A percentile compares a stretch with the other conserved stretches of the same genome.
phyloP scores from a whole-genome alignment of 2,888 invertebrate species.

The Drosophila meridiana region DNA sequence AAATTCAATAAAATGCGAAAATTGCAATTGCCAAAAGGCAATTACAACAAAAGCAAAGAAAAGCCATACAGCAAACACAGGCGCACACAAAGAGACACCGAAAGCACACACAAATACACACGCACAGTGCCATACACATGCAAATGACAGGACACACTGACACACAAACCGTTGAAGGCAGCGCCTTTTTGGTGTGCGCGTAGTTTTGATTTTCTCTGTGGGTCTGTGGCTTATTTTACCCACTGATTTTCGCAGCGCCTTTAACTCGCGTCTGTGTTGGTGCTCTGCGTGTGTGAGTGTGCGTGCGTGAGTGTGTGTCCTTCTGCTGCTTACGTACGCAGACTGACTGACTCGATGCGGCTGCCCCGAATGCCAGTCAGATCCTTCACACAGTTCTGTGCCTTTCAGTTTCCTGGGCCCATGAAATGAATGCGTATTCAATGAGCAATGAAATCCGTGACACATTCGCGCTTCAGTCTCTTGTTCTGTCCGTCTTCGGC shows the following conservation, averaged over 20 bases:
- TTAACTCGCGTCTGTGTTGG: constrained; percentile 48
- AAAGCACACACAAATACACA: constrained; percentile 17
- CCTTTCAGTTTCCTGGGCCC: constrained; percentile 45
- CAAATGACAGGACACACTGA: constrained; percentile 58
- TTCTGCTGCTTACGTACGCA: constrained; percentile 82
- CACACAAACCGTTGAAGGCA: constrained; percentile 49
- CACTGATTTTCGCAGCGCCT: constrained; percentile 66
- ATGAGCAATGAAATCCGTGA: constrained; percentile 82
- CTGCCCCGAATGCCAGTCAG: constrained; percentile 73
- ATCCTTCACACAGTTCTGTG: constrained; percentile 53
- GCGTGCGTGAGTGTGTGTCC: constrained; percentile 64
- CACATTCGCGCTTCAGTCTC: constrained; percentile 76
- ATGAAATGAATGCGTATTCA: constrained; percentile 81
- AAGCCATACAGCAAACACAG: constrained; percentile 46
- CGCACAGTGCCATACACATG: constrained; percentile 29
- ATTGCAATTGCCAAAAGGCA: constrained; percentile 77
- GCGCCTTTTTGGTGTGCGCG: constrained; percentile 74
- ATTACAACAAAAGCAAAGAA: constrained; percentile 58
- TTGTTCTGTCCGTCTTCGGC: constrained; percentile 17
- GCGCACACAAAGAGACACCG: constrained; percentile 23
- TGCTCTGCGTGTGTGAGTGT: constrained; percentile 22
- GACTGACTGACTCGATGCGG: constrained; percentile 81
- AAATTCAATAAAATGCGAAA: constrained; percentile 80
- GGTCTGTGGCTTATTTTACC: constrained; percentile 75
- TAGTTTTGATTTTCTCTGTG: constrained; percentile 79